Evolutionary conservation across 1,140 invertebrate species (phyloP), one percentile per base, ranked within the genome.

Genomic region (Drosophila arawakana): DNA sequence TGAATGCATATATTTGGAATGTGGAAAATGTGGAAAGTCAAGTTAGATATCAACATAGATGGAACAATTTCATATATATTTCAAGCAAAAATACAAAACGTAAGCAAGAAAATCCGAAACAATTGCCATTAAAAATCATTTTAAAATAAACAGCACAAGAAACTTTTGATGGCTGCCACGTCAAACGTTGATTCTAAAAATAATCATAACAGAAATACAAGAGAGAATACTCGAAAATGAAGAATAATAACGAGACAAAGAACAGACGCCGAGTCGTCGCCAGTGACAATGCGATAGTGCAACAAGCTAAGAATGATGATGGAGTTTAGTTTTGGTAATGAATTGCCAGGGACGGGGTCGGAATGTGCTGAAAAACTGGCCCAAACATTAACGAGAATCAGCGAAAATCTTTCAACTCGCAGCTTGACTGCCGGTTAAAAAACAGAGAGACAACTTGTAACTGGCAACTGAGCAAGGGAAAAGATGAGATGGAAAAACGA

Each of bases 331-430:
- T 76, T 80, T 81, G 73, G 63, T 81, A 81, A 81, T 81, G 79
- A 81, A 81, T 41, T 30, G 57, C 50, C 41, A 44, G 34, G 46
- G 39, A 59, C 35, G 37, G 47, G 10, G 21, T 18, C 11, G 49
- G 21, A 43, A 8, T 18, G 25, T 34, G 44, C 54, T 60, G 67
- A 62, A 74, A 52, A 74, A 54, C 72, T 62, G 76, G 80, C 73
- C 73, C 76, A 89, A 88, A 88, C 83, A 88, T 89, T 89, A 88
- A 88, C 76, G 84, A 88, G 84, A 80, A 80, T 83, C 84, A 80
- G 82, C 80, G 80, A 83, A 86, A 86, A 88, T 80, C 80, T 86
- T 86, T 76, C 80, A 79, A 77, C 82, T 76, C 67, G 65, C 80
- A 44, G 58, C 47, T 46, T 68, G 70, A 46, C 37, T 46, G 18